phyloP scores from a whole-genome alignment of 2,888 invertebrate genomes.

The Calliscelio sp. region DNA sequence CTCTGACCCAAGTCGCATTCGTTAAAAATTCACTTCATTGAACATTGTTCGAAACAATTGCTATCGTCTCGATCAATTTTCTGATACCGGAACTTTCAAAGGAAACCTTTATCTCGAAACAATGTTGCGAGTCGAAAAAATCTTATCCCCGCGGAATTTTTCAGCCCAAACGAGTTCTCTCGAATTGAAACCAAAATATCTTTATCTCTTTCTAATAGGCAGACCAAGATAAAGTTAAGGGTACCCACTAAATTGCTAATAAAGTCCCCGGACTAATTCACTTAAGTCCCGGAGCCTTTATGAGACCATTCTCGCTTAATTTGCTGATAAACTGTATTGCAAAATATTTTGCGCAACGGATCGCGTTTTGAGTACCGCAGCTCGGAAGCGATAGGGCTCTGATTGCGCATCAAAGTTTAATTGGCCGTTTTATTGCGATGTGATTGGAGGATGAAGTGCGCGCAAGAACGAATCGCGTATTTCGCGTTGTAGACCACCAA shows the following conservation, averaged over 20 bases:
- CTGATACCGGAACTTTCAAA: constrained; percentile 61
- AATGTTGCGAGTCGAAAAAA: constrained; percentile 31
- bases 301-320: constrained; percentile 33
- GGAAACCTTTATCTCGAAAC: constrained; percentile 46
- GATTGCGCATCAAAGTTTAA: constrained; percentile 66
- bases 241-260: constrained; percentile 23
- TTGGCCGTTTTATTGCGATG: constrained; percentile 62
- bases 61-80: constrained; percentile 60
- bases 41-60: constrained; percentile 60
- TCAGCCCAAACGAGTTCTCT: neutral
- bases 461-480: constrained; percentile 61
- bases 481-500: constrained; percentile 74
- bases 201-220: constrained; percentile 21
- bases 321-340: constrained; percentile 30
- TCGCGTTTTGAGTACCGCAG: constrained; percentile 38
- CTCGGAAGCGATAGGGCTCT: constrained; percentile 33
- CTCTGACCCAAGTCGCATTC: constrained; percentile 39
- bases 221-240: constrained; percentile 19
- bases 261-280: constrained; percentile 45
- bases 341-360: constrained; percentile 35
- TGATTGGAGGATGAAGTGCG: constrained; percentile 59
- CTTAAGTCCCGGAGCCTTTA: constrained; percentile 40
- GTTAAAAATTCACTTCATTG: constrained; percentile 40
- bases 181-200: constrained; percentile 13
- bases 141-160: neutral